Conservation (phyloP, 2,113 vertebrate species). For the Pampusana beccarii region DNA sequence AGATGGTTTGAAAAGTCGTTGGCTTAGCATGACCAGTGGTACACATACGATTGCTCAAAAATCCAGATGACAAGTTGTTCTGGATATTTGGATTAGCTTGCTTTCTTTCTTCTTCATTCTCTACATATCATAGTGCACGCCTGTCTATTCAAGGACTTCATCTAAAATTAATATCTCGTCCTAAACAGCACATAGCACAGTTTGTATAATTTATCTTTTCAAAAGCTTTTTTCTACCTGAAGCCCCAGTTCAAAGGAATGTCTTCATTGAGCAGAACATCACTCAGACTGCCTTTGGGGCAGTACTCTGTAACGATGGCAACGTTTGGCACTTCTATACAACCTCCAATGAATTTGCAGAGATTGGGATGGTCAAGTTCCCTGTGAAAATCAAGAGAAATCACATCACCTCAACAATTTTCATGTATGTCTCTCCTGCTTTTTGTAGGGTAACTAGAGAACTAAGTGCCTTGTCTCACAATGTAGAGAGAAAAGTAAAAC, state of each 20-base stretch:
- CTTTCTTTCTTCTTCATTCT: background rate
- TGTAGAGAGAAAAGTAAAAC: background rate
- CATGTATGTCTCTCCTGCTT: background rate
- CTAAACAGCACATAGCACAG: background rate
- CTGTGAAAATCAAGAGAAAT: conserved; percentile 71
- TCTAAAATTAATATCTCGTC: background rate
- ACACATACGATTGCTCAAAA: background rate
- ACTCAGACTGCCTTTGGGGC: conserved; percentile 85
- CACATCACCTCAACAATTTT: background rate
- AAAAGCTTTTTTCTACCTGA: conserved; percentile 72
- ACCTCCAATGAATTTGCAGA: conserved; percentile 87
- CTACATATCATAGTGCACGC: background rate
- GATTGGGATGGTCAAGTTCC: conserved; percentile 88
- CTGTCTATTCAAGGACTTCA: background rate
- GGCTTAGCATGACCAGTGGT: background rate
- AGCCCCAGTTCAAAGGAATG: conserved; percentile 86
- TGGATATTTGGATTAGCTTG: background rate
- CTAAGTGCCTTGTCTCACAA: background rate
- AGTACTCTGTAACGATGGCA: conserved; percentile 87
- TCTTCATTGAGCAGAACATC: conserved; percentile 85
- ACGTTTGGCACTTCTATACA: conserved; percentile 83
- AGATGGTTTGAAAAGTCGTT: background rate
- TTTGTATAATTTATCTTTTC: background rate
- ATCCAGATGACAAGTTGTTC: background rate
- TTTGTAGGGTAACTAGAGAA: background rate